These are phyloP conservation scores for Neodontobutis hainanensis DNA, from an alignment of 2,113 vertebrate species.

Conservation along the genomic window DNA sequence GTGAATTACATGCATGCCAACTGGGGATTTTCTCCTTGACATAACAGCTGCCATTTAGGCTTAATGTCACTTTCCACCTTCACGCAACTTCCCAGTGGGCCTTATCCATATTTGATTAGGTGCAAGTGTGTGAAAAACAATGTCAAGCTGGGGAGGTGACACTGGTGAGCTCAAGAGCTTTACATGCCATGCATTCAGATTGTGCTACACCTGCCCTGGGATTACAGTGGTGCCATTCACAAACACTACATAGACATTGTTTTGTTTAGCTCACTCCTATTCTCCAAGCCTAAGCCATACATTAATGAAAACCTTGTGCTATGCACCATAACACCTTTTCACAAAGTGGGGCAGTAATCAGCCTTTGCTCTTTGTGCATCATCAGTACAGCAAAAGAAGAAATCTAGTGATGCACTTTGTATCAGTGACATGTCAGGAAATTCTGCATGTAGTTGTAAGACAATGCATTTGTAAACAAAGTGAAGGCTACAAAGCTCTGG, in stretches of 20 bases:
- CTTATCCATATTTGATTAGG: constrained; percentile 54
- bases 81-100: constrained; percentile 31
- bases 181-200: neutral
- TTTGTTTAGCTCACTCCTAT: too few relatives aligned
- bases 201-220: neutral
- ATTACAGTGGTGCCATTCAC: neutral
- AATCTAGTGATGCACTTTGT: too few relatives aligned
- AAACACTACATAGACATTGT: neutral
- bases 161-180: neutral
- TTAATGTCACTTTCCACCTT: constrained; percentile 58
- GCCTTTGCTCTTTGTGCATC: too few relatives aligned
- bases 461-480: too few relatives aligned
- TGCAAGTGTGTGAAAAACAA: neutral
- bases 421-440: too few relatives aligned
- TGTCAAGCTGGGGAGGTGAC: neutral
- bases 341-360: too few relatives aligned
- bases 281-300: too few relatives aligned
- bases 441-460: too few relatives aligned
- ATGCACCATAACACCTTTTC: too few relatives aligned
- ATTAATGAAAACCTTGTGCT: too few relatives aligned
- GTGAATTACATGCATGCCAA: constrained; percentile 53
- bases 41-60: constrained; percentile 65
- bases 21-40: constrained; percentile 37
- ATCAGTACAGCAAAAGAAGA: too few relatives aligned
- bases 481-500: too few relatives aligned